Base-by-base conservation (phyloP, 1,140 invertebrate genomes). In the Sitophilus oryzae region DNA sequence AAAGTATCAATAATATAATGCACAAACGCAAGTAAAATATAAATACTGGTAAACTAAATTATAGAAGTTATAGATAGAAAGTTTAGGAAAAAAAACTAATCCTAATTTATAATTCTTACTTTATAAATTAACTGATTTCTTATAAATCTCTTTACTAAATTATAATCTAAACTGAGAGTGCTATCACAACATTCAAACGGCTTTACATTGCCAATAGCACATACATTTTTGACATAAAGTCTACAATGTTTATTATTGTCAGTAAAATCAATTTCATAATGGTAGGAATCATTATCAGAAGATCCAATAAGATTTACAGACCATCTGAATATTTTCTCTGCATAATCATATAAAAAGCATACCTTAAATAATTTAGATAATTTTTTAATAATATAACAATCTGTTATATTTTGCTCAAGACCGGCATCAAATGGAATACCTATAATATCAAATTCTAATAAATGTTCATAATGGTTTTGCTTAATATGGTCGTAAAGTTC, bases 201-300 rank as follows among this genome's bases (percentile, higher is more conserved):
- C 25, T 30, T 5, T 5, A 5, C 11, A 11, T 30, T 30, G 11
- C 5, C 11, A 30, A 11, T 30, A 30, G 5, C 25, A 30, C 25
- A 30, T 5, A 6, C 11, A 6, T 30, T 5, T 30, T 30, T 30
- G 25, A 30, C 11, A 30, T 30, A 30, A 5, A 30, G 11, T 30
- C 25, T 5, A 38, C 14, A 8, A 14, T 44, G 5, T 44, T 9
- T 8, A 6, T 23, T 47, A 36, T 18, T 15, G 21, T 61, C 56
- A n/a, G 43, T 46, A 40, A 61, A 46, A 42, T 61, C 60, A 16
- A 61, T 8, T 30, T 59, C 56, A 35, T 54, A 61, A 18, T 37
- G 49, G 14, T 61, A 61, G 10, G 58, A 59, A 6, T 14, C 20
- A 25, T 46, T 49, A 9, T 59, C 60, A 10, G 36, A 8, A 14